phyloP scores from a whole-genome alignment of 2,113 vertebrate genomes.

The Ptyas mucosa region DNA sequence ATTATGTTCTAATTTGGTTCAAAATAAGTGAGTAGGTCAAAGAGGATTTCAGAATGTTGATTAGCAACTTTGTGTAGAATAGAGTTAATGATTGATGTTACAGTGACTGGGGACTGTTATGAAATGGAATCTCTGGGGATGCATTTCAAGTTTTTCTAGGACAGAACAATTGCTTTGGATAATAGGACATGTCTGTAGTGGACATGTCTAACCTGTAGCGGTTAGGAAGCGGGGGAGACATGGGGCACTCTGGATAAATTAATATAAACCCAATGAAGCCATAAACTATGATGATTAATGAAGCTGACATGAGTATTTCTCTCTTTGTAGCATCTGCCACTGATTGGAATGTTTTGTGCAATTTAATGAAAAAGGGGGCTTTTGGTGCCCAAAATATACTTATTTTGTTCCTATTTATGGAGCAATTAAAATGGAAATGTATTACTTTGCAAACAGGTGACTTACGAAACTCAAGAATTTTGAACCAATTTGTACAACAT shows the following conservation, averaged over 20 bases:
- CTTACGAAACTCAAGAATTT: constrained; percentile 57
- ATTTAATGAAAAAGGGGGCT: constrained; percentile 42
- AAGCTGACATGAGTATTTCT: constrained; percentile 42
- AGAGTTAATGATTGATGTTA: background rate
- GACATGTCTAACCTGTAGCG: background rate
- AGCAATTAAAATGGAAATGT: constrained; percentile 60
- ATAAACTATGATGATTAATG: constrained; percentile 21
- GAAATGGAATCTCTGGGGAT: background rate
- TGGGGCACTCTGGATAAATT: background rate
- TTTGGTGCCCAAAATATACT: constrained; percentile 48
- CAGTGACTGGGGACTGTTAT: background rate
- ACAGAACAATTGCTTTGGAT: background rate
- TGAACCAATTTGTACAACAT: constrained; percentile 54
- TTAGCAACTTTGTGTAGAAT: constrained; percentile 2
- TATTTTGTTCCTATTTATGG: constrained; percentile 57
- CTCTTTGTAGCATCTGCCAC: constrained; percentile 23
- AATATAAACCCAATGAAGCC: constrained; percentile 25
- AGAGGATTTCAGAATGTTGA: constrained; percentile 6
- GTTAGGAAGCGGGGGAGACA: background rate
- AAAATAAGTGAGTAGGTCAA: constrained; percentile 14
- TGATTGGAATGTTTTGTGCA: constrained; percentile 49
- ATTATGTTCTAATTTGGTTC: background rate
- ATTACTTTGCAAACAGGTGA: constrained; percentile 58
- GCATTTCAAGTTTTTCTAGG: background rate
- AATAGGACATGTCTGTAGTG: background rate